These are phyloP conservation scores for Esox lucius DNA, from an alignment of 2,797 vertebrate species.

Conservation along the genomic window DNA sequence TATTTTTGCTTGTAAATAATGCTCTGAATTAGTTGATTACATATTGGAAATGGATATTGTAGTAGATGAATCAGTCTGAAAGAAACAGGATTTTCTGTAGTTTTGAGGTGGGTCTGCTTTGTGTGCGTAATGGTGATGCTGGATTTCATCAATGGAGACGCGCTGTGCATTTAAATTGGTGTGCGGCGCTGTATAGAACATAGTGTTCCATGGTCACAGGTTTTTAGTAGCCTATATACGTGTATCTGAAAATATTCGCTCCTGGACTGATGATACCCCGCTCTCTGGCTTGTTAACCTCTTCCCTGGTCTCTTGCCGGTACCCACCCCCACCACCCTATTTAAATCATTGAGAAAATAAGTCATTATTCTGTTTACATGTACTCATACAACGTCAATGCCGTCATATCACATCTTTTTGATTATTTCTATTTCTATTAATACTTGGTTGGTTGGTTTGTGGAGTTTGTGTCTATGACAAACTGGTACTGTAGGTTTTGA, in stretches of 20 bases:
- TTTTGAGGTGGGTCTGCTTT: slow-evolving; percentile 34
- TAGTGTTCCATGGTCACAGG: neutral
- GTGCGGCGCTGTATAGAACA: neutral
- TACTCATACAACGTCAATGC: too few species aligned
- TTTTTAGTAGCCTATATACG: neutral
- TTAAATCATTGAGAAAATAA: too few species aligned
- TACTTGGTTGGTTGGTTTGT: too few species aligned
- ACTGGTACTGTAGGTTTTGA: too few species aligned
- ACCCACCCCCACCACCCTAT: too few species aligned
- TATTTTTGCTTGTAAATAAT: too few species aligned
- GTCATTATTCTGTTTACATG: too few species aligned
- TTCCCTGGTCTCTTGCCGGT: neutral
- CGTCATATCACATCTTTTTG: too few species aligned
- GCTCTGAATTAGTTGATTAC: neutral
- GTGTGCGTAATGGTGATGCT: slow-evolving; percentile 48
- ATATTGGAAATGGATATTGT: neutral
- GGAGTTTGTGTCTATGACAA: too few species aligned
- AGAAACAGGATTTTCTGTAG: neutral
- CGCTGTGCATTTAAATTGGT: neutral
- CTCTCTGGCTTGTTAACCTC: neutral
- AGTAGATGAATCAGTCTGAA: neutral
- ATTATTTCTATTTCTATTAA: too few species aligned
- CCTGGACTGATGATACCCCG: neutral
- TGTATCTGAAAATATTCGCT: neutral
- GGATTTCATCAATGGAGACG: slow-evolving; percentile 63